Conservation (phyloP, 2,797 vertebrate species). For the Eulemur coronatus region DNA sequence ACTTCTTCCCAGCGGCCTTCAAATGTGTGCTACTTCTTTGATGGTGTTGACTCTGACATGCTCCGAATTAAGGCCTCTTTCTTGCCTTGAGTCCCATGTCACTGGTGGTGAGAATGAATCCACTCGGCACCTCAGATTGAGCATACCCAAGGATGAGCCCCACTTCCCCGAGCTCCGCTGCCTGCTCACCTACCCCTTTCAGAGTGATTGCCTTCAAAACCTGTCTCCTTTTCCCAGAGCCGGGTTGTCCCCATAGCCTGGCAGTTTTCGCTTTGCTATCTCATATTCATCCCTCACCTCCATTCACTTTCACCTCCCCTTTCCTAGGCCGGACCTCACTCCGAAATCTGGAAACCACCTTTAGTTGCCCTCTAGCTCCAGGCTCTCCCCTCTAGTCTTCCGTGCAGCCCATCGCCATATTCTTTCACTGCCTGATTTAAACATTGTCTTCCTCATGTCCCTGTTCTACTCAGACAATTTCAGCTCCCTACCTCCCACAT, state of each 20-base stretch:
- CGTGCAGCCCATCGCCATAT: not conserved
- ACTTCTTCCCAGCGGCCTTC: not conserved
- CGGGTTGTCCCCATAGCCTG: not conserved
- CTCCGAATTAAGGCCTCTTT: not conserved
- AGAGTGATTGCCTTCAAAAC: not conserved
- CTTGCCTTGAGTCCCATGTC: not conserved
- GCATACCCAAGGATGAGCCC: not conserved
- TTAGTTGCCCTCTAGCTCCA: not conserved
- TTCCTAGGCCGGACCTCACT: not conserved
- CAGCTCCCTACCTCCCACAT: not conserved
- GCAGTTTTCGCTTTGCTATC: not conserved
- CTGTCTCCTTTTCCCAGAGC: not conserved
- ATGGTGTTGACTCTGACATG: not conserved
- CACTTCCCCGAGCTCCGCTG: not conserved
- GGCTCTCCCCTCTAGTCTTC: not conserved
- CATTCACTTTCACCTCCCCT: not conserved
- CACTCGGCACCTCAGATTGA: not conserved
- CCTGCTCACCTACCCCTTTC: not conserved
- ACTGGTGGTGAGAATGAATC: not conserved
- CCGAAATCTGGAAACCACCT: not conserved
- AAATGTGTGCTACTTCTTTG: not conserved
- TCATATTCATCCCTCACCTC: not conserved
- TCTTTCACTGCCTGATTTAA: not conserved
- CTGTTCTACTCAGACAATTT: not conserved
- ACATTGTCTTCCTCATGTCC: not conserved